phyloP scores from a whole-genome alignment of 2,888 invertebrate genomes.

The Macaria notata region DNA sequence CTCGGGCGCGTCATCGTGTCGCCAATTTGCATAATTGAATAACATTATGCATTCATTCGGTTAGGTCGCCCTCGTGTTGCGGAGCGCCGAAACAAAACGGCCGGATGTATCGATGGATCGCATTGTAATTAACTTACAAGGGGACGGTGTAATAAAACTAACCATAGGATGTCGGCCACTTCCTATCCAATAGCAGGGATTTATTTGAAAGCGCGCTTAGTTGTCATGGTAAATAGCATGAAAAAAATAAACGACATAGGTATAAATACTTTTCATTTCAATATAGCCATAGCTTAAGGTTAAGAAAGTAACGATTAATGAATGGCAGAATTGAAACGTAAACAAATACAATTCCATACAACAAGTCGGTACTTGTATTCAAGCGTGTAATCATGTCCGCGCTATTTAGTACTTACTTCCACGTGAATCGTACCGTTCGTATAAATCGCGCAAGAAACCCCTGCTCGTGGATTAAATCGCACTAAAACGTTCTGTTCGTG shows the following conservation, averaged over 20 bases:
- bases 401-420: conserved; percentile 32
- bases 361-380: not conserved
- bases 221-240: no score
- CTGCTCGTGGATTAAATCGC: no score
- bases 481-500: no score
- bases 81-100: conserved; percentile 56
- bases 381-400: conserved; percentile 31
- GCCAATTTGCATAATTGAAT: conserved; percentile 74
- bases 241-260: no score
- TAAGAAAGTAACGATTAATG: not conserved
- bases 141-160: conserved; percentile 27
- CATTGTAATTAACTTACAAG: conserved; percentile 32
- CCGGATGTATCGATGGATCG: conserved; percentile 40
- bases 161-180: conserved; percentile 13
- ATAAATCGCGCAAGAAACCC: no score
- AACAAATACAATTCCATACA: conserved; percentile 22
- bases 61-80: conserved; percentile 60
- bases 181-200: not conserved
- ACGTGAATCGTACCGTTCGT: conserved; percentile 4
- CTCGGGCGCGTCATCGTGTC: conserved; percentile 37
- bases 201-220: no score
- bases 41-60: conserved; percentile 74
- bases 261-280: no score
- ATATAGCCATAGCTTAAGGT: not conserved
- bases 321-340: conserved; percentile 7